Evolutionary conservation across 2,888 invertebrate species (phyloP).

Genomic region (Crioceris asparagi): DNA sequence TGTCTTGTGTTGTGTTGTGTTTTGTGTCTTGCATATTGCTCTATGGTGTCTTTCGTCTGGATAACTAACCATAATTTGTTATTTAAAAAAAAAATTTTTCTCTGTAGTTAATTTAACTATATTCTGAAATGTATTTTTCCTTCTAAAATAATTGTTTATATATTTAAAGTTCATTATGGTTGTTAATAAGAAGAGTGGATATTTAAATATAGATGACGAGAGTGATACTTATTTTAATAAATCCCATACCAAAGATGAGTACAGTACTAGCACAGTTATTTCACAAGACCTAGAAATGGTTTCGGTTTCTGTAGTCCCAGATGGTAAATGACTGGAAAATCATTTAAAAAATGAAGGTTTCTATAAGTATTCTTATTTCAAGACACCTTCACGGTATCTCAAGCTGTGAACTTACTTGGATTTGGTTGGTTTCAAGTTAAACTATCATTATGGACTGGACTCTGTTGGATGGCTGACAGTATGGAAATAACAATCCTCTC

Average conservation of each 20-base stretch:
- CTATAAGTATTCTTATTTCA: slow-evolving; percentile 18
- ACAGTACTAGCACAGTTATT: slow-evolving; percentile 38
- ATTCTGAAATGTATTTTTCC: no score
- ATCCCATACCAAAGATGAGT: slow-evolving; percentile 28
- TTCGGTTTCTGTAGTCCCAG: slow-evolving; percentile 67
- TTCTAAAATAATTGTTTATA: not conserved
- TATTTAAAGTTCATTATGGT: slow-evolving; percentile 25
- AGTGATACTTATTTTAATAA: slow-evolving; percentile 29
- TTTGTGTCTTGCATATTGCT: no score
- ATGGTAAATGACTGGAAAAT: slow-evolving; percentile 45
- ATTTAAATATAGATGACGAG: slow-evolving; percentile 50
- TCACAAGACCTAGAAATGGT: slow-evolving; percentile 67
- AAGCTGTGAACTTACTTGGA: slow-evolving; percentile 76
- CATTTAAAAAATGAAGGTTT: not conserved
- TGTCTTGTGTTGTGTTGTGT: no score
- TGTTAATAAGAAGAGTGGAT: slow-evolving; percentile 48
- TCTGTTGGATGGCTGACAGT: slow-evolving; percentile 95
- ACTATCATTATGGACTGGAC: slow-evolving; percentile 70
- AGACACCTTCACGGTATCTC: slow-evolving; percentile 80
- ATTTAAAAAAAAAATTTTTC: no score
- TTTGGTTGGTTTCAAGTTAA: slow-evolving; percentile 88
- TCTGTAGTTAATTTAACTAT: no score
- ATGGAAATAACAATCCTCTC: slow-evolving; percentile 98
- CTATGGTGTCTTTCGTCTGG: no score
- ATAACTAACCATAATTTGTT: no score